Conservation (phyloP, 2,888 invertebrate species). For the Caenorhabditis plicata region DNA sequence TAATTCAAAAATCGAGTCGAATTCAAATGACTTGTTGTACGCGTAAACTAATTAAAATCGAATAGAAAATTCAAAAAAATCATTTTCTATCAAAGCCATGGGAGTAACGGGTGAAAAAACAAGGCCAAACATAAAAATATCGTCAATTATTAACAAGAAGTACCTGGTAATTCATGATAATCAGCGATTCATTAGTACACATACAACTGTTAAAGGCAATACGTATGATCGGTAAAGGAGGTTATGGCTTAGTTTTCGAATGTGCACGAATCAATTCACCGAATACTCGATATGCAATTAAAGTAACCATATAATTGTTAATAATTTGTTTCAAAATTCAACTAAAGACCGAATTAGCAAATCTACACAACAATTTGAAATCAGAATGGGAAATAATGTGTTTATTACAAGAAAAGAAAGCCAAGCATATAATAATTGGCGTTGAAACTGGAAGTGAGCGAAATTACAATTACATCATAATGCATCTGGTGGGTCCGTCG, state of each 20-base stretch:
- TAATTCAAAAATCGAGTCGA: too few species aligned
- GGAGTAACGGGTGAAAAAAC: too few species aligned
- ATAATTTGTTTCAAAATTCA: too few species aligned
- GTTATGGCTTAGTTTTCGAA: slow-evolving; percentile 31
- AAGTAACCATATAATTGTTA: too few species aligned
- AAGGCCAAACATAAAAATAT: too few species aligned
- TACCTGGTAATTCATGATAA: too few species aligned
- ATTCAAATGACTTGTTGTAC: too few species aligned
- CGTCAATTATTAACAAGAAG: too few species aligned
- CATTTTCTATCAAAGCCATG: too few species aligned
- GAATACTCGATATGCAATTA: slow-evolving; percentile 10
- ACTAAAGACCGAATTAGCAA: slow-evolving; percentile 18
- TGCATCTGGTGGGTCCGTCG: slow-evolving; percentile 29
- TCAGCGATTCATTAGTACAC: too few species aligned
- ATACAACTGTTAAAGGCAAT: slow-evolving; percentile 19
- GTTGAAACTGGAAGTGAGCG: slow-evolving; percentile 21
- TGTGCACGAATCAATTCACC: slow-evolving; percentile 12
- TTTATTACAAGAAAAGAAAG: slow-evolving; percentile 20
- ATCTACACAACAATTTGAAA: slow-evolving; percentile 26
- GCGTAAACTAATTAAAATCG: too few species aligned
- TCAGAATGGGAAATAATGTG: slow-evolving; percentile 29
- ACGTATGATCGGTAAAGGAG: slow-evolving; percentile 23
- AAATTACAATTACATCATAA: slow-evolving; percentile 26
- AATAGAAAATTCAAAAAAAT: too few species aligned
- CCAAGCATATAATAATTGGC: slow-evolving; percentile 19